Evolutionary conservation across 2,113 vertebrate genomes (phyloP), one percentile per base, ranked within the genome.

Genomic region (Siniperca knerii): DNA sequence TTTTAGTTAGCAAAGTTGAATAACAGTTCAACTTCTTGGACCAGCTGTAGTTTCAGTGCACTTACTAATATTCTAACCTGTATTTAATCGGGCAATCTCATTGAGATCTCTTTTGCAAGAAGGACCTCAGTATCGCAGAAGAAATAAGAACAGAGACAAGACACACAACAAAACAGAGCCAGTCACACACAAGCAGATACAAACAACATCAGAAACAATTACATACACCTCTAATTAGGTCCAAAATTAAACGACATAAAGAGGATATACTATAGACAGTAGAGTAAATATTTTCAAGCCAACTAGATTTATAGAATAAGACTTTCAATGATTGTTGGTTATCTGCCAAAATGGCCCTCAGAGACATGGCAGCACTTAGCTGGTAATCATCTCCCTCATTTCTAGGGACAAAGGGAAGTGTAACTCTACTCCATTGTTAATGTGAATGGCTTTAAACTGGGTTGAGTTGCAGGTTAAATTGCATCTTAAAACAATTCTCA

Each of bases 401-500:
- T 40, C 11, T 2, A 20, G 40, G 12, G n/a, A 71, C 66, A 50
- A 71, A 52, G 4, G 10, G 42, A 70, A 55, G 29, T 0, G 55
- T 35, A 37, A 57, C 35, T 65, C 11, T 13, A 15, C 6, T 64
- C 42, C 18, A 42, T 15, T 21, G 29, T 33, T 64, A 64, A 25
- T 16, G 25, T 25, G 11, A 76, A 23, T 15, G 46, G 35, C 37
- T 76, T 65, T 50, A 35, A 58, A 33, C 16, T 58, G 48, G 23
- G 20, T 64, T 62, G 60, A 52, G 55, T 4, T 33, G 29, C 40
- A 58, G 44, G 13, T 71, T 83, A 35, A 62, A 79, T 69, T 62
- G 65, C 64, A 48, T 74, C 46, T 80, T 62, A 67, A 72, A 67
- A 58, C n/a, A 67, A 42, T n/a, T 57, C 23, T 50, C 18, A 12